phyloP scores from a whole-genome alignment of 2,888 invertebrate species.

The Euplexia lucipara region DNA sequence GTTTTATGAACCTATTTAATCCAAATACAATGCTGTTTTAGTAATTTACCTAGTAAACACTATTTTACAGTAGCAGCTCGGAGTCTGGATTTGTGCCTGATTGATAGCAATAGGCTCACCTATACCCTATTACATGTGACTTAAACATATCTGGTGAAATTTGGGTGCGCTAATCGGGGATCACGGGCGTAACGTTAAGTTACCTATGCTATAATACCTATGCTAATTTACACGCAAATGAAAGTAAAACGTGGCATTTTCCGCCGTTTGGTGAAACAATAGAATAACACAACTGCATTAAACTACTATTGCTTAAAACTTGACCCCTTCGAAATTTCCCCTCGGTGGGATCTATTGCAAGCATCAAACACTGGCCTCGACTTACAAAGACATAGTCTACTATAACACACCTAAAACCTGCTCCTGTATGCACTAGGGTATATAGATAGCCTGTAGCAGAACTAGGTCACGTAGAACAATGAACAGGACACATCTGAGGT shows the following conservation, averaged over 20 bases:
- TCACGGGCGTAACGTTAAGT: too few relatives aligned
- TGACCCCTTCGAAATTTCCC: conserved; percentile 1
- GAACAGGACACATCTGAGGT: conserved; percentile 9
- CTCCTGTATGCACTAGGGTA: not conserved
- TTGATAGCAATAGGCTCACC: too few relatives aligned
- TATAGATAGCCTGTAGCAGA: conserved; percentile 1
- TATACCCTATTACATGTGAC: too few relatives aligned
- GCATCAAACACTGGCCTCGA: conserved; percentile 36
- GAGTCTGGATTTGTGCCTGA: too few relatives aligned
- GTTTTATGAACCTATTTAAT: too few relatives aligned
- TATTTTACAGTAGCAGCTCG: too few relatives aligned
- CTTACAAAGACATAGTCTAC: conserved; percentile 33
- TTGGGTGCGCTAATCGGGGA: too few relatives aligned
- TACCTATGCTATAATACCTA: too few relatives aligned
- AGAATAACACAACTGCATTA: not conserved
- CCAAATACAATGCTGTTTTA: too few relatives aligned
- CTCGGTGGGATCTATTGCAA: conserved; percentile 32
- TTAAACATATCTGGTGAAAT: too few relatives aligned
- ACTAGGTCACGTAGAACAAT: conserved; percentile 41
- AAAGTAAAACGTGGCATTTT: not conserved
- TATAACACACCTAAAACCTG: conserved; percentile 21
- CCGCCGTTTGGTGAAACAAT: not conserved
- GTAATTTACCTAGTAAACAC: too few relatives aligned
- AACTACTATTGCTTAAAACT: conserved; percentile 12
- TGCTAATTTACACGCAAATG: too few relatives aligned